A percentile compares a stretch with the other conserved stretches of the same genome.
Conservation (phyloP, 92 coral and sea anemone genomes). For the Montipora capitata region DNA sequence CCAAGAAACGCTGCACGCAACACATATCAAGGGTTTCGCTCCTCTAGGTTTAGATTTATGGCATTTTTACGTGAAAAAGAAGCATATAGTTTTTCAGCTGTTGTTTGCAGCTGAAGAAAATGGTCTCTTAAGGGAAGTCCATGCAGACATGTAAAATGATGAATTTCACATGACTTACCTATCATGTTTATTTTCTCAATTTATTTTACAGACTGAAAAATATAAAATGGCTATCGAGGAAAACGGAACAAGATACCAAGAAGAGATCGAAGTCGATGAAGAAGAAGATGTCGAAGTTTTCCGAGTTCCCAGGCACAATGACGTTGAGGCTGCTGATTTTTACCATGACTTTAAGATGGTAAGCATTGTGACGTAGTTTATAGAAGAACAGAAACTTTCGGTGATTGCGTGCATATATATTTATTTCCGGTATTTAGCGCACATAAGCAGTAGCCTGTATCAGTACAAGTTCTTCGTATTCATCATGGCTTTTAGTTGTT, state of each 20-base stretch:
- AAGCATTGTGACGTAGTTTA: neutral
- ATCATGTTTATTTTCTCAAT: neutral
- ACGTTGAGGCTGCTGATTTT: slow-evolving; percentile 12
- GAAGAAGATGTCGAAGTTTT: neutral
- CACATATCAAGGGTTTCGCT: too few relatives aligned
- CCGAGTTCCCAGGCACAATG: slow-evolving; percentile 1
- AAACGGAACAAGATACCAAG: neutral
- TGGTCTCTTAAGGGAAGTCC: too few relatives aligned
- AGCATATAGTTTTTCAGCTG: too few relatives aligned
- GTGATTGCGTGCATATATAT: neutral
- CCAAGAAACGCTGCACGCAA: too few relatives aligned
- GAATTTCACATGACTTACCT: too few relatives aligned
- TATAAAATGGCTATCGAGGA: neutral
- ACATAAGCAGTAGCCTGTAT: neutral
- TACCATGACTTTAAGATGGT: slow-evolving; percentile 16
- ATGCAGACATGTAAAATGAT: too few relatives aligned
- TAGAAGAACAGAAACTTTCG: neutral
- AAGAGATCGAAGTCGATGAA: neutral
- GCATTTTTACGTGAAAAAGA: too few relatives aligned
- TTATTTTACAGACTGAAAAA: neutral
- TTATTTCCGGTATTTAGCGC: neutral
- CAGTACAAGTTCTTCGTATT: too few relatives aligned
- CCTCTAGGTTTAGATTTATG: too few relatives aligned
- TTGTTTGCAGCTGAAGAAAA: too few relatives aligned
- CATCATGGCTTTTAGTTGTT: too few relatives aligned